These are phyloP conservation scores for Tychaedon coryphoeus DNA, from an alignment of 2,113 vertebrate genomes.

Conservation along the genomic window DNA sequence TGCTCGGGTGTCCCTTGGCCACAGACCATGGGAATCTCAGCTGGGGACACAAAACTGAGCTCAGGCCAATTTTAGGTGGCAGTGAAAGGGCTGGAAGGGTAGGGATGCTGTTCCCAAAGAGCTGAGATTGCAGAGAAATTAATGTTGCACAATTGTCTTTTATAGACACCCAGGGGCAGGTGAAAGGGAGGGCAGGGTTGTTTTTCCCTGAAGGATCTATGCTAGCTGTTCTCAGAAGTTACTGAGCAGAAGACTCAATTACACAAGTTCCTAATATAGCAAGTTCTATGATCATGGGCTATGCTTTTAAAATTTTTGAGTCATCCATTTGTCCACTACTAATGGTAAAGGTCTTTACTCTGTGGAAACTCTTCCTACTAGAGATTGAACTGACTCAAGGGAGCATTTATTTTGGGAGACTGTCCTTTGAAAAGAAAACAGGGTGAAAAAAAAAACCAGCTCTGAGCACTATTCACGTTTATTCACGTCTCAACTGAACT, in stretches of 20 bases:
- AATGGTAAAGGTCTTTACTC: constrained; percentile 7
- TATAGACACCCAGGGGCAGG: background rate
- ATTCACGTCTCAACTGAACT: background rate
- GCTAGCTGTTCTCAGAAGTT: background rate
- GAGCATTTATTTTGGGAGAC: constrained; percentile 28
- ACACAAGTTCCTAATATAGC: background rate
- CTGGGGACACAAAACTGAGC: background rate
- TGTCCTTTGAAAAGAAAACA: constrained; percentile 28
- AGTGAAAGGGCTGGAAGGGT: background rate
- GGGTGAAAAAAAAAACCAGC: background rate
- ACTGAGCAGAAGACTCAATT: background rate
- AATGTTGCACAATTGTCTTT: background rate
- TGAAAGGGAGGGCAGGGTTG: background rate
- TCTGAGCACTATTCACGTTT: background rate
- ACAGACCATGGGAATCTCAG: background rate
- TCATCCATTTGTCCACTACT: background rate
- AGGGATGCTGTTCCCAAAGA: background rate
- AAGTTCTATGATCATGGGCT: background rate
- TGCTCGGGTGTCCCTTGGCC: background rate
- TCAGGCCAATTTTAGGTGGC: background rate
- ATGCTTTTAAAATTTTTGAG: background rate
- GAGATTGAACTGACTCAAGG: constrained; percentile 2
- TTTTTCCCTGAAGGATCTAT: background rate
- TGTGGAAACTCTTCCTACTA: constrained; percentile 26
- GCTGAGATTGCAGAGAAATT: background rate